phyloP scores from a whole-genome alignment of 2,797 vertebrate species.

The Gephyroberyx darwinii region DNA sequence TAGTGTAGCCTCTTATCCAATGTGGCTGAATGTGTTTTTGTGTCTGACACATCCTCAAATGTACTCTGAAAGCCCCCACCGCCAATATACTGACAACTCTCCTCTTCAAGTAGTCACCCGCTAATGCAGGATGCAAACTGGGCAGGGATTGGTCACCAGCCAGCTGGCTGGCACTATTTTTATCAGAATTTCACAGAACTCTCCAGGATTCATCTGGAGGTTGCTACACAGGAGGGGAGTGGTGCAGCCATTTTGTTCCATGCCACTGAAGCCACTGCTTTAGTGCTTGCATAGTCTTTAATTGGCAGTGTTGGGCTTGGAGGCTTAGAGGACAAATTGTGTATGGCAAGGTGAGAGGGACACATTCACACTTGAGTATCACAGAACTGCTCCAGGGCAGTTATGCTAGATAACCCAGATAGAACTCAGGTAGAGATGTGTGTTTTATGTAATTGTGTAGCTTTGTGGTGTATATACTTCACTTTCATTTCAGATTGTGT shows the following conservation, averaged over 20 bases:
- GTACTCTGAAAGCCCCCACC: constrained; percentile 21
- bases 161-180: constrained; percentile 75
- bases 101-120: constrained; percentile 17
- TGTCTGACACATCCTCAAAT: constrained; percentile 25
- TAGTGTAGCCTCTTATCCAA: constrained; percentile 18
- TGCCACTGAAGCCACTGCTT: constrained; percentile 65
- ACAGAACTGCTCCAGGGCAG: constrained; percentile 26
- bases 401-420: neutral
- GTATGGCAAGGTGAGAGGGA: constrained; percentile 14
- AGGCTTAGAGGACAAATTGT: constrained; percentile 30
- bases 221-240: constrained; percentile 55
- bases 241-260: constrained; percentile 49
- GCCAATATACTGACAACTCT: neutral
- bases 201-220: too few species aligned
- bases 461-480: neutral
- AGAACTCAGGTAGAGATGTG: constrained; percentile 45
- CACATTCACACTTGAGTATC: constrained; percentile 14
- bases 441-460: constrained; percentile 6
- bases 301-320: constrained; percentile 28
- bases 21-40: constrained; percentile 26
- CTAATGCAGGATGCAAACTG: constrained; percentile 15
- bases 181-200: constrained; percentile 86
- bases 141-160: constrained; percentile 40
- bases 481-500: neutral
- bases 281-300: constrained; percentile 37